These are phyloP conservation scores for Lithophane socia DNA, from an alignment of 2,888 invertebrate species.

Conservation along the genomic window DNA sequence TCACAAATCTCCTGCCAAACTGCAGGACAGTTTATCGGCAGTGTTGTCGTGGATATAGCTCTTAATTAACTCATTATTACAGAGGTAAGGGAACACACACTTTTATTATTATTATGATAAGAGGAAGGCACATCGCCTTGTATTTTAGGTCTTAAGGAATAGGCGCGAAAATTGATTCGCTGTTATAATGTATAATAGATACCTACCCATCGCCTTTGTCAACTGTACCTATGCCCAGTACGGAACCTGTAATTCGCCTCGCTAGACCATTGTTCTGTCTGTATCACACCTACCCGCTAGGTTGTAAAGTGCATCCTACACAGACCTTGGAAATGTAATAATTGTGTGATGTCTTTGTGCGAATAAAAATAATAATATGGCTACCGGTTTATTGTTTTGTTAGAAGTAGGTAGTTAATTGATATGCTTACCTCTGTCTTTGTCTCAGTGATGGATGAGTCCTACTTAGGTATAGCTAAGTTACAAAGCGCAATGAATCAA, in stretches of 20 bases:
- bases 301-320: slow-evolving; percentile 47
- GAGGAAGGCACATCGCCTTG: too few relatives aligned
- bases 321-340: slow-evolving; percentile 41
- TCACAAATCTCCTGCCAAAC: too few relatives aligned
- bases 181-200: too few relatives aligned
- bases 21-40: too few relatives aligned
- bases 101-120: too few relatives aligned
- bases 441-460: background rate
- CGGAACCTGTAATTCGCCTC: slow-evolving; percentile 26
- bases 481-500: too few relatives aligned
- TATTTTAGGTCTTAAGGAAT: too few relatives aligned
- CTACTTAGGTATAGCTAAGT: background rate
- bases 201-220: slow-evolving; percentile 3
- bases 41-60: too few relatives aligned
- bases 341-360: slow-evolving; percentile 39
- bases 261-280: slow-evolving; percentile 52
- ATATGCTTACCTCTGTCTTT: background rate
- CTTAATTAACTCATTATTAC: too few relatives aligned
- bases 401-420: background rate
- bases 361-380: slow-evolving; percentile 28
- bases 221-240: slow-evolving; percentile 17
- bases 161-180: too few relatives aligned
- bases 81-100: too few relatives aligned
- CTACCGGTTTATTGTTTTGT: slow-evolving; percentile 39
- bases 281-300: slow-evolving; percentile 44